These are phyloP conservation scores for Heterocephalus glaber DNA, from an alignment of 2,113 vertebrate genomes.

Conservation along the genomic window DNA sequence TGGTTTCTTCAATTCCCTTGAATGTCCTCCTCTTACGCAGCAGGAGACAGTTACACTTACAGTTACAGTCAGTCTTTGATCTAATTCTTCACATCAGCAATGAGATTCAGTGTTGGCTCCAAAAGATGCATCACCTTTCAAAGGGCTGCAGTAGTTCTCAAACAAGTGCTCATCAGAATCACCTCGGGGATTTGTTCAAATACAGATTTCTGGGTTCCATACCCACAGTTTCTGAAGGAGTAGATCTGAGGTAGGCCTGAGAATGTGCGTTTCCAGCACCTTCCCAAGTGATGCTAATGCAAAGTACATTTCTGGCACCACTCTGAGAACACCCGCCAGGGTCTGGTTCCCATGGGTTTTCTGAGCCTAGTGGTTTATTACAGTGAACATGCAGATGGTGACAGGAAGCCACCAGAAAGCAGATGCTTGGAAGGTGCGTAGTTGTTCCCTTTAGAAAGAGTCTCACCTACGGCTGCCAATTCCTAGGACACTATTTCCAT, in stretches of 20 bases:
- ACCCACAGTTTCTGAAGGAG: not conserved
- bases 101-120: not conserved
- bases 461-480: not conserved
- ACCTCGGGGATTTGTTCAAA: not conserved
- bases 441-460: not conserved
- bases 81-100: constrained; percentile 47
- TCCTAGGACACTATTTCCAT: not conserved
- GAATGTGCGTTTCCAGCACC: constrained; percentile 8
- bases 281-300: not conserved
- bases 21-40: not conserved
- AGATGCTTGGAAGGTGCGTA: not conserved
- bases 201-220: not conserved
- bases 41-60: no score
- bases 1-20: not conserved
- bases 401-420: not conserved
- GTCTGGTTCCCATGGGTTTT: not conserved
- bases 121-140: not conserved
- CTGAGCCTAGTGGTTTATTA: not conserved
- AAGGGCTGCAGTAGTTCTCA: not conserved
- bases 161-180: not conserved
- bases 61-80: constrained; percentile 2
- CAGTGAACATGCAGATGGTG: not conserved
- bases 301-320: not conserved
- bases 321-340: not conserved
- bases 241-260: not conserved